These are phyloP conservation scores for Drosophila grimshawi DNA, from an alignment of 1,140 invertebrate species.

Conservation along the genomic window DNA sequence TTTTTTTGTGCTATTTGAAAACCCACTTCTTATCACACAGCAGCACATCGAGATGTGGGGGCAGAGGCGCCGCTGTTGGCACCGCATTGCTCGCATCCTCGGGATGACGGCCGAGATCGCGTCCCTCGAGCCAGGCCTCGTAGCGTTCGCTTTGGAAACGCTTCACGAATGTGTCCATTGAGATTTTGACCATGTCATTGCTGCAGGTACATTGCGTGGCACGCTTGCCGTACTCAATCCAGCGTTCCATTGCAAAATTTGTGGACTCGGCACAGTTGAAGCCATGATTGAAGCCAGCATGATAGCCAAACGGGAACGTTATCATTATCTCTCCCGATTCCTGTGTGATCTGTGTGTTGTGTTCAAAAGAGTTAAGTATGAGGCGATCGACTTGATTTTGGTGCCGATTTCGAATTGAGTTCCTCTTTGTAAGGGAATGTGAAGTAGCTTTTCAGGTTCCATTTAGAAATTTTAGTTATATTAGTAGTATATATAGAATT, in stretches of 20 bases:
- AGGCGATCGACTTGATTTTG: background rate
- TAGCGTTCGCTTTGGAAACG: conserved; percentile 96
- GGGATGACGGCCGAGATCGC: conserved; percentile 96
- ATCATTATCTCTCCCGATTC: conserved; percentile 99
- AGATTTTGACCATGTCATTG: conserved; percentile 97
- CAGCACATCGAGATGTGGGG: conserved; percentile 74
- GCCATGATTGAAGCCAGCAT: conserved; percentile 98
- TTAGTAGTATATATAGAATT: too few species aligned
- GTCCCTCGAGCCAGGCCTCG: conserved; percentile 88
- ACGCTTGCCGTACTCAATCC: conserved; percentile 99
- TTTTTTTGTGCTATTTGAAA: background rate
- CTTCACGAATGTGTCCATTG: conserved; percentile 98
- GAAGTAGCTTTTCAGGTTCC: too few species aligned
- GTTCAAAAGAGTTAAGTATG: background rate
- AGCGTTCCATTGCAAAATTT: conserved; percentile 98
- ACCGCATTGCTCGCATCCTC: conserved; percentile 89
- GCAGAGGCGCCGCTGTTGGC: conserved; percentile 60
- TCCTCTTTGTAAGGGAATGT: background rate
- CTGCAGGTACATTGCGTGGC: conserved; percentile 93
- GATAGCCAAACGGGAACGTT: conserved; percentile 99
- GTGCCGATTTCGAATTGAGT: background rate
- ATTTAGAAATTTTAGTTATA: too few species aligned
- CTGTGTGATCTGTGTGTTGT: conserved; percentile 92
- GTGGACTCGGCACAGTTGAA: conserved; percentile 99
- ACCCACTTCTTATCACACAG: conserved; percentile 83